phyloP scores from a whole-genome alignment of 1,140 invertebrate genomes.

The Drosophila albomicans region DNA sequence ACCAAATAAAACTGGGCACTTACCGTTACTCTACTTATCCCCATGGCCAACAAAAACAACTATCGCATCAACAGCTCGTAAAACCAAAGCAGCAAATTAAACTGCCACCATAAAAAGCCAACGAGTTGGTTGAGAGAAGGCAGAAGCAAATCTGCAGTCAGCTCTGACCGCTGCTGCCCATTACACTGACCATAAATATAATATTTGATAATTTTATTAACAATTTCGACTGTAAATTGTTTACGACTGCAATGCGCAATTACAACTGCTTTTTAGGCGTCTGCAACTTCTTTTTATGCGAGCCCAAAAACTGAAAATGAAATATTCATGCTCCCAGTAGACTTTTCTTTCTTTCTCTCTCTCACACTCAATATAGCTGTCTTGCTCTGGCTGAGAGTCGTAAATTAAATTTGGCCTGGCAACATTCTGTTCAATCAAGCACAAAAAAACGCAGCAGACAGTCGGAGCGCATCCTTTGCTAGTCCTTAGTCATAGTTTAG shows the following conservation, averaged over 20 bases:
- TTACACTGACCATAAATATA: constrained; percentile 77
- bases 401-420: constrained; percentile 79
- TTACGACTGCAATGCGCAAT: constrained; percentile 59
- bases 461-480: constrained; percentile 35
- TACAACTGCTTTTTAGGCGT: constrained; percentile 61
- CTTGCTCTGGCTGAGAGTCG: constrained; percentile 53
- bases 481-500: constrained; percentile 31
- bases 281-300: constrained; percentile 63
- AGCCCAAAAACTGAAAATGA: constrained; percentile 58
- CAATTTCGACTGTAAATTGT: constrained; percentile 80
- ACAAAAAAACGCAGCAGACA: constrained; percentile 76
- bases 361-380: constrained; percentile 28
- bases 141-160: neutral
- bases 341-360: constrained; percentile 29
- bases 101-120: constrained; percentile 65
- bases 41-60: constrained; percentile 36
- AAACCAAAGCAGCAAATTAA: constrained; percentile 81
- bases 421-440: constrained; percentile 82
- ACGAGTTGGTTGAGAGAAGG: constrained; percentile 16
- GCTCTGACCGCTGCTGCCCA: constrained; percentile 29
- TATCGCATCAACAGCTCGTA: constrained; percentile 78
- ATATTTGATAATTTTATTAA: constrained; percentile 84
- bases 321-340: constrained; percentile 66
- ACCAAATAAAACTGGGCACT: constrained; percentile 30
- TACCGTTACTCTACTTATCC: constrained; percentile 37